Percentiles rank a stretch among this genome's conserved stretches.
Conservation (phyloP, 2,888 invertebrate species). For the Eupithecia exiguata region DNA sequence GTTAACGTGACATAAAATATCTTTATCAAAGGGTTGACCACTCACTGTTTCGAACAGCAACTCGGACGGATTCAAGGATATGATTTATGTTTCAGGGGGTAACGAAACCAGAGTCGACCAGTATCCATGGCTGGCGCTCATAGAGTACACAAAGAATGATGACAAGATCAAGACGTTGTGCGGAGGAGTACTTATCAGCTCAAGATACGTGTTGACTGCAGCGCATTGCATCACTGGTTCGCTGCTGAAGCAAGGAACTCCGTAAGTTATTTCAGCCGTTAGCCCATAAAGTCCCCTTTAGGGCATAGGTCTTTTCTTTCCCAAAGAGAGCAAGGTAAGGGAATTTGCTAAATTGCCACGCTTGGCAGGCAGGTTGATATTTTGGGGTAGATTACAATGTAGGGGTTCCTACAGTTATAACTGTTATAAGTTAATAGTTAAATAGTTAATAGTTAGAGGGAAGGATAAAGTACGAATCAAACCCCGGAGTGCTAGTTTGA, state of each 20-base stretch:
- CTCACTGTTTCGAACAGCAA: no score
- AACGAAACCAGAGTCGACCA: slow-evolving; percentile 73
- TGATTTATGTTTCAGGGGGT: slow-evolving; percentile 52
- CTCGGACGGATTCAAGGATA: no score
- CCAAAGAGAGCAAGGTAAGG: not conserved
- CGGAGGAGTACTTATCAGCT: slow-evolving; percentile 29
- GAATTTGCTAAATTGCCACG: not conserved
- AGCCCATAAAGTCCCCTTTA: not conserved
- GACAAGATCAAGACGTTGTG: slow-evolving; percentile 69
- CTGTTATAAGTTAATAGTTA: no score
- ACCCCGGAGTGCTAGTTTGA: no score
- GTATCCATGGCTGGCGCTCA: slow-evolving; percentile 83
- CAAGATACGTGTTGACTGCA: slow-evolving; percentile 52
- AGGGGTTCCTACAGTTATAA: no score
- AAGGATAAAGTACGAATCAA: no score
- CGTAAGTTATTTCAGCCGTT: slow-evolving; percentile 18
- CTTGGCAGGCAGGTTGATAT: not conserved
- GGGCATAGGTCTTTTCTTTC: not conserved
- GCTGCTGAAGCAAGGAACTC: slow-evolving; percentile 19
- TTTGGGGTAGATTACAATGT: no score
- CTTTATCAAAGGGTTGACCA: no score
- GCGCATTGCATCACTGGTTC: slow-evolving; percentile 77
- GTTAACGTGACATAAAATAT: no score
- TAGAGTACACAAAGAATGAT: slow-evolving; percentile 73
- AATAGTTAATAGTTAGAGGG: no score